Percentiles rank a stretch among this genome's conserved stretches.
phyloP scores from a whole-genome alignment of 2,797 vertebrate species.

The Sarcoramphus papa region DNA sequence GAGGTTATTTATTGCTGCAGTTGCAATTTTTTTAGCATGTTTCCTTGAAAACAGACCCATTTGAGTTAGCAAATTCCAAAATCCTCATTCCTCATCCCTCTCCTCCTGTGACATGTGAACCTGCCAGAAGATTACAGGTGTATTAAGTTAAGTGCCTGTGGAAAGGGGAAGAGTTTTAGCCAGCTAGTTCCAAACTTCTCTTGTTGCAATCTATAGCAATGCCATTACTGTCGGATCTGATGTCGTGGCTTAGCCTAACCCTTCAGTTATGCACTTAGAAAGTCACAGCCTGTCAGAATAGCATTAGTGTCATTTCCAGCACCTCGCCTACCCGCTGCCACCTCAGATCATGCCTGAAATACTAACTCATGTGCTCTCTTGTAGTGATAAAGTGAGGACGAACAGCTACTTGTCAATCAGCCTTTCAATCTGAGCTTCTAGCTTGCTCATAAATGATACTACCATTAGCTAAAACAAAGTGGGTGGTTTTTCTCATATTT shows the following conservation, averaged over 20 bases:
- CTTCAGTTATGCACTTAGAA: not conserved
- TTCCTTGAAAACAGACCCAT: not conserved
- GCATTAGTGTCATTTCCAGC: slow-evolving; percentile 16
- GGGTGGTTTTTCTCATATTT: not conserved
- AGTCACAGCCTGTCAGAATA: slow-evolving; percentile 35
- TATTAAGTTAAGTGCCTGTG: not conserved
- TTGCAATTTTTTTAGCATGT: not conserved
- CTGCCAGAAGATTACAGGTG: not conserved
- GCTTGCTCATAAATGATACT: not conserved
- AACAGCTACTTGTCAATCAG: slow-evolving; percentile 27
- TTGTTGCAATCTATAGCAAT: not conserved
- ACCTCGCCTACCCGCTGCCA: not conserved
- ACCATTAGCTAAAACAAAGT: slow-evolving; percentile 18
- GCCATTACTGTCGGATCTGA: not conserved
- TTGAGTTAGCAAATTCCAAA: not conserved
- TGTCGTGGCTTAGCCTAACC: not conserved
- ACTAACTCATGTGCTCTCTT: slow-evolving; percentile 1
- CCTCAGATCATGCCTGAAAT: not conserved
- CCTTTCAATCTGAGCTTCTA: not conserved
- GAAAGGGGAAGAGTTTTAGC: not conserved
- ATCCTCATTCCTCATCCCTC: not conserved
- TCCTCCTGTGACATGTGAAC: not conserved
- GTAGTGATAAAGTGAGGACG: not conserved
- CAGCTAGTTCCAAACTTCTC: not conserved
- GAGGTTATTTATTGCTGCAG: not conserved